Base-by-base conservation (phyloP, 2,888 invertebrate genomes). In the Germaria angustata region DNA sequence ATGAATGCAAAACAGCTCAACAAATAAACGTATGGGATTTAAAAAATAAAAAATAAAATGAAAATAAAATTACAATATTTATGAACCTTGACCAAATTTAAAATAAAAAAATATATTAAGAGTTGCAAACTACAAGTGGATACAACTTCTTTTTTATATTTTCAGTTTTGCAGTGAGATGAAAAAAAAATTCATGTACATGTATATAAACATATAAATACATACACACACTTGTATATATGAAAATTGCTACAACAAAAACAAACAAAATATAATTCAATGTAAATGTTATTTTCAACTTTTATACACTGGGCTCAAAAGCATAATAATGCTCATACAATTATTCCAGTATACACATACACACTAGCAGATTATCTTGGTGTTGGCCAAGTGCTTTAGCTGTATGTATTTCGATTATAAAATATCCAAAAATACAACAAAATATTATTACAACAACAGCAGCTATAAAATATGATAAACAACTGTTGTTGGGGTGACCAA, bases 381-480 rank as follows among this genome's bases (percentile, higher is more conserved):
- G 22, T 36, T 59, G 20, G 9, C 1, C 13, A 32, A 22, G 15
- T 39, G 41, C 59, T 76, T 68, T 13, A 78, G 51, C 49, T 49
- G 41, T n/a, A n/a, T n/a, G 28, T 51, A 63, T 75, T 71, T 51
- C 32, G 53, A 46, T 71, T 69, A 65, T 59, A 57, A 65, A 78
- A 51, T 34, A 65, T 53, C 57, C 41, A 61, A 75, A 59, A 77
- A 61, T 32, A 51, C 36, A 66, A 20, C 36, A 66, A 83, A 71
- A 80, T 65, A 80, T 69, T 78, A 79, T 73, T 77, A 77, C 83
- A 84, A 80, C 51, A 63, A 32, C 57, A 55, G 44, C 24, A 72
- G 81, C 77, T 63, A 85, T 85, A 85, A 85, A 85, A 84, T 80
- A 84, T 85, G 82, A 85, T 83, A 84, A 85, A 85, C 84, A 85